A percentile compares a stretch with the other conserved stretches of the same genome.
Evolutionary conservation across 1,140 invertebrate species (phyloP).

Genomic region (Pseudomyrmex dendroicus): DNA sequence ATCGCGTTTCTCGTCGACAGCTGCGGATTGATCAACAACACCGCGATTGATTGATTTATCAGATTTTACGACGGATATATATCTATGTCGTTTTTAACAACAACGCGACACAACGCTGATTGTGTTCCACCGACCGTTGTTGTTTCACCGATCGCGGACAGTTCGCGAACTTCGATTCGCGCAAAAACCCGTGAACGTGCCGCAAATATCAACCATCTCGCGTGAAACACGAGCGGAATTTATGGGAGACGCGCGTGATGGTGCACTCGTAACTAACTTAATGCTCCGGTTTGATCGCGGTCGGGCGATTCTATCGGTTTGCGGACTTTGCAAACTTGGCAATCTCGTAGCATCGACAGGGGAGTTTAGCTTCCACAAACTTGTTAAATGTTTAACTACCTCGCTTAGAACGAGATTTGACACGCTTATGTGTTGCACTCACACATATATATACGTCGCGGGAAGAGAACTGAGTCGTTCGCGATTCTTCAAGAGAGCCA

Average conservation of each 20-base stretch:
- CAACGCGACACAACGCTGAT: no score
- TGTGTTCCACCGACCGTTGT: not conserved
- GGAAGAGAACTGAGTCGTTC: slow-evolving; percentile 65
- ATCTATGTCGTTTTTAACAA: not conserved
- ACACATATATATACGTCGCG: slow-evolving; percentile 41
- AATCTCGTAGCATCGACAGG: slow-evolving; percentile 1
- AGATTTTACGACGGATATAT: not conserved
- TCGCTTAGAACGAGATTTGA: not conserved
- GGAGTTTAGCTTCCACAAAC: slow-evolving; percentile 7
- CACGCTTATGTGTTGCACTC: not conserved
- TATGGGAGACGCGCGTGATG: not conserved
- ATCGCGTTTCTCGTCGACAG: not conserved
- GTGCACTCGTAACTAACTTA: slow-evolving; percentile 4
- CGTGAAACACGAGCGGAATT: not conserved
- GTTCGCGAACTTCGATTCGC: not conserved
- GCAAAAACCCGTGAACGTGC: not conserved
- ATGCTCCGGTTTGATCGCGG: not conserved
- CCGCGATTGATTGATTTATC: not conserved
- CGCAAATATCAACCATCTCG: not conserved
- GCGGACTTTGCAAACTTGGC: not conserved
- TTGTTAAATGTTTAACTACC: not conserved
- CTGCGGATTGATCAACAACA: not conserved
- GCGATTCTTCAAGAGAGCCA: slow-evolving; percentile 71
- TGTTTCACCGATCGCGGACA: no score
- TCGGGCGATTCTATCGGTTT: slow-evolving; percentile 6